Evolutionary conservation across 1,140 invertebrate species (phyloP).

Genomic region (Zaprionus nigranus): DNA sequence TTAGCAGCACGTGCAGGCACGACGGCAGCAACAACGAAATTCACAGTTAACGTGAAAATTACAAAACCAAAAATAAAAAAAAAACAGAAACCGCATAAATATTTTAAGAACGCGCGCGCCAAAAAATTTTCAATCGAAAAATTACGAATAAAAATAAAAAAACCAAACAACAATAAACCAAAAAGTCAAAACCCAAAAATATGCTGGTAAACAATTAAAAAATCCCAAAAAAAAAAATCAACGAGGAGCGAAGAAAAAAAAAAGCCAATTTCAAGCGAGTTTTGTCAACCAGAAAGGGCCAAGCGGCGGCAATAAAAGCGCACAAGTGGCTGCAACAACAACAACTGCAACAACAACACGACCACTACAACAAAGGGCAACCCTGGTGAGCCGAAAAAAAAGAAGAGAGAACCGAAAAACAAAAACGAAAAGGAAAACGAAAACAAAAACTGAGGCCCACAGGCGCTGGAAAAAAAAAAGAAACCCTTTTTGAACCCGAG

Average conservation of each 20-base stretch:
- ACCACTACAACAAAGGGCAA: slow-evolving; percentile 38
- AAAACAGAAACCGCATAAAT: slow-evolving; percentile 46
- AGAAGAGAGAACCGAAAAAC: neutral
- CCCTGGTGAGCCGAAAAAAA: slow-evolving; percentile 48
- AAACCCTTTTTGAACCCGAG: slow-evolving; percentile 57
- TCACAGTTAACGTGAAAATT: slow-evolving; percentile 29
- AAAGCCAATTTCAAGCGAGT: slow-evolving; percentile 65
- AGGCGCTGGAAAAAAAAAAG: slow-evolving; percentile 6
- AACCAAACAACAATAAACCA: slow-evolving; percentile 19
- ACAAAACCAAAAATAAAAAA: slow-evolving; percentile 38
- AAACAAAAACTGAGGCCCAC: slow-evolving; percentile 29
- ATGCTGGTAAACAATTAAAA: slow-evolving; percentile 43
- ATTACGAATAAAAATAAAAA: slow-evolving; percentile 6
- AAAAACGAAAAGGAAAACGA: slow-evolving; percentile 7
- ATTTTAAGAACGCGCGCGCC: slow-evolving; percentile 53
- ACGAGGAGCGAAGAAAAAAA: slow-evolving; percentile 10
- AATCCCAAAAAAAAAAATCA: slow-evolving; percentile 35
- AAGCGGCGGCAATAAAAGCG: slow-evolving; percentile 67
- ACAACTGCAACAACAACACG: slow-evolving; percentile 25
- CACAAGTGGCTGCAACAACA: slow-evolving; percentile 72
- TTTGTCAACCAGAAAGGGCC: slow-evolving; percentile 76
- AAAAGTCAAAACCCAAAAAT: slow-evolving; percentile 42
- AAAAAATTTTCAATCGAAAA: slow-evolving; percentile 37
- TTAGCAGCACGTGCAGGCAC: slow-evolving; percentile 43
- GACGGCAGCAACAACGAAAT: slow-evolving; percentile 23